These are phyloP conservation scores for Pachypanchax playfairii DNA, from an alignment of 2,113 vertebrate genomes.

Conservation along the genomic window DNA sequence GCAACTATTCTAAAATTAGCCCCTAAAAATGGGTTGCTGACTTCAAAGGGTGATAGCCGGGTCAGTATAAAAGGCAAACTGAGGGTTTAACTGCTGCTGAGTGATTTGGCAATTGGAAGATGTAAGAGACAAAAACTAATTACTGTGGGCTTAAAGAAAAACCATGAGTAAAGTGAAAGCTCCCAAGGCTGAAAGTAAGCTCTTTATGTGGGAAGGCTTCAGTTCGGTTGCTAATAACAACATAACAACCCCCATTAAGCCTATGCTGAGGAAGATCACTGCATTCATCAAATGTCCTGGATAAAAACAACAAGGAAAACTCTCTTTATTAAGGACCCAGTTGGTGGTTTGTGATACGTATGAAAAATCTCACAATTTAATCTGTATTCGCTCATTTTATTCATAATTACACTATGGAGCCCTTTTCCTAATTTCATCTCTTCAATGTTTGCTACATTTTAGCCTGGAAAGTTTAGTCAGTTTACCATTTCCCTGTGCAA, in stretches of 20 bases:
- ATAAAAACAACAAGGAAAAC: constrained; percentile 37
- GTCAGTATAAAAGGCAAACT: constrained; percentile 61
- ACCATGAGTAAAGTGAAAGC: constrained; percentile 56
- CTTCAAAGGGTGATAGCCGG: constrained; percentile 60
- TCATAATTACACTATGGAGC: constrained; percentile 1
- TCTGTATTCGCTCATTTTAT: constrained; percentile 17
- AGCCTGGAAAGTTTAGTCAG: not conserved
- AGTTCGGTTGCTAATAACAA: constrained; percentile 68
- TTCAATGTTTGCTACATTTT: constrained; percentile 12
- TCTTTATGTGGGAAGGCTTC: constrained; percentile 62
- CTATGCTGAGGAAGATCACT: constrained; percentile 51
- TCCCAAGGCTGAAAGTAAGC: constrained; percentile 54
- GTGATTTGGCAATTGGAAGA: constrained; percentile 69
- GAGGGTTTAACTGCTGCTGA: constrained; percentile 64
- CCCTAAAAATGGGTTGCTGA: constrained; percentile 52
- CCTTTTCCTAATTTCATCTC: constrained; percentile 1
- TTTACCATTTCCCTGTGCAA: constrained; percentile 20
- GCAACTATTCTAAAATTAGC: constrained; percentile 56
- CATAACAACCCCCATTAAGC: constrained; percentile 67
- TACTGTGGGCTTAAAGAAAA: constrained; percentile 72
- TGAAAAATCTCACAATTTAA: constrained; percentile 3
- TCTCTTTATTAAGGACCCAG: constrained; percentile 11
- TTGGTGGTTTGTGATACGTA: not conserved
- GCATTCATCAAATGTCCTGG: constrained; percentile 58
- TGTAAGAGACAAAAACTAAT: constrained; percentile 74